These are phyloP conservation scores for Neoscelio sp. DNA, from an alignment of 2,888 invertebrate genomes.

Conservation along the genomic window DNA sequence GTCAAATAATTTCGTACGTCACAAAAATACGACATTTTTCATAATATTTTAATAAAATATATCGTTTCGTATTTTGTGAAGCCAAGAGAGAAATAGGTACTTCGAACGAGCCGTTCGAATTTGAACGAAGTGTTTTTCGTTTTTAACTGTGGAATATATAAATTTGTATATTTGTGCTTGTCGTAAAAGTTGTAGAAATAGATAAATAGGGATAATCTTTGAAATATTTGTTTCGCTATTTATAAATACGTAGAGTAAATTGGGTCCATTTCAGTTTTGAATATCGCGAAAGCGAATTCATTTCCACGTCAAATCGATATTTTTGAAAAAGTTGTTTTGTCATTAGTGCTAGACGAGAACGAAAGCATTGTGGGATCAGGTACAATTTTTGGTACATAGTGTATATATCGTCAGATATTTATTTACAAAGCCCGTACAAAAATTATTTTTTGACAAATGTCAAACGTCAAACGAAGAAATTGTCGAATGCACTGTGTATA, in stretches of 20 bases:
- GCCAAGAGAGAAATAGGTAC: too few relatives aligned
- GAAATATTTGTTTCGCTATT: constrained; percentile 4
- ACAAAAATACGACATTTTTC: constrained; percentile 47
- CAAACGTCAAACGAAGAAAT: too few relatives aligned
- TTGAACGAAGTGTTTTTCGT: too few relatives aligned
- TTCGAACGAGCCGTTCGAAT: too few relatives aligned
- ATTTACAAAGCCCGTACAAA: constrained; percentile 9
- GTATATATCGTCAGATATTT: constrained; percentile 40
- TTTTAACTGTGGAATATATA: too few relatives aligned
- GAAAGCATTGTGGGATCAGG: constrained; percentile 37
- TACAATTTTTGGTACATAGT: constrained; percentile 34
- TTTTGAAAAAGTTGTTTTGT: constrained; percentile 1
- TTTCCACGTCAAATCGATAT: constrained; percentile 41
- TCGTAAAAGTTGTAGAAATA: constrained; percentile 39
- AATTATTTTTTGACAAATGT: not conserved
- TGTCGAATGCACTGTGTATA: too few relatives aligned
- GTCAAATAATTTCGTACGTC: constrained; percentile 26
- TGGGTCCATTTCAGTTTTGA: constrained; percentile 14
- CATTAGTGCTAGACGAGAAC: not conserved
- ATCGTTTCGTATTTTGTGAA: constrained; percentile 34
- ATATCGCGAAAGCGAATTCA: not conserved
- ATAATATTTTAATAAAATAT: constrained; percentile 38
- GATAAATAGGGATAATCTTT: constrained; percentile 48
- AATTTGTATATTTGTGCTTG: constrained; percentile 47
- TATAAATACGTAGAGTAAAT: constrained; percentile 12